Percentiles rank a stretch among this genome's conserved stretches.
These are phyloP conservation scores for Drosophila tanythrix DNA, from an alignment of 2,888 invertebrate species.

Conservation along the genomic window DNA sequence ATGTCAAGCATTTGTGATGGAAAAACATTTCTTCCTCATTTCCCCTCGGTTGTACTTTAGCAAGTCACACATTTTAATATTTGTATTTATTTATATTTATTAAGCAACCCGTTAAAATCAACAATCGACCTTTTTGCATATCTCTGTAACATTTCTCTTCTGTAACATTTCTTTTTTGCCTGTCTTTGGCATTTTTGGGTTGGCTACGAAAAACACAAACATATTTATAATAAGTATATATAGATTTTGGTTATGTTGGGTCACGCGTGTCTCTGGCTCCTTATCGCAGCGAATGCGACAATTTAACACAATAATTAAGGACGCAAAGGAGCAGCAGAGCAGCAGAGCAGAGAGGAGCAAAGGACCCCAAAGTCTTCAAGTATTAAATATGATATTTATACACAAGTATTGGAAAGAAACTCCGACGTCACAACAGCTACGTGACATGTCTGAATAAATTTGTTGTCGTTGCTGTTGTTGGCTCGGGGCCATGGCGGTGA, in stretches of 20 bases:
- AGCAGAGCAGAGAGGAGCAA: not conserved
- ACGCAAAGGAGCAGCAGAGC: constrained; percentile 6
- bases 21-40: not conserved
- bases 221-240: constrained; percentile 5
- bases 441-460: constrained; percentile 70
- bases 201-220: not conserved
- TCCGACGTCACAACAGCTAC: constrained; percentile 40
- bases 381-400: constrained; percentile 31
- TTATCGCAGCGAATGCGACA: constrained; percentile 40
- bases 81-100: too few species aligned
- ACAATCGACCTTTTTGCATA: not conserved
- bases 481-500: not conserved
- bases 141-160: not conserved
- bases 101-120: too few species aligned
- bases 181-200: not conserved
- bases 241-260: constrained; percentile 27
- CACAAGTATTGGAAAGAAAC: constrained; percentile 25
- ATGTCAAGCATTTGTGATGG: not conserved
- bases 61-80: too few species aligned
- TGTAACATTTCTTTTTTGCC: constrained; percentile 1
- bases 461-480: constrained; percentile 18
- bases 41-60: not conserved
- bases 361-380: not conserved
- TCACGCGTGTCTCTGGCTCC: constrained; percentile 31
- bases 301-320: constrained; percentile 54